Conservation (phyloP, 2,113 vertebrate genomes). For the Lynx canadensis region DNA sequence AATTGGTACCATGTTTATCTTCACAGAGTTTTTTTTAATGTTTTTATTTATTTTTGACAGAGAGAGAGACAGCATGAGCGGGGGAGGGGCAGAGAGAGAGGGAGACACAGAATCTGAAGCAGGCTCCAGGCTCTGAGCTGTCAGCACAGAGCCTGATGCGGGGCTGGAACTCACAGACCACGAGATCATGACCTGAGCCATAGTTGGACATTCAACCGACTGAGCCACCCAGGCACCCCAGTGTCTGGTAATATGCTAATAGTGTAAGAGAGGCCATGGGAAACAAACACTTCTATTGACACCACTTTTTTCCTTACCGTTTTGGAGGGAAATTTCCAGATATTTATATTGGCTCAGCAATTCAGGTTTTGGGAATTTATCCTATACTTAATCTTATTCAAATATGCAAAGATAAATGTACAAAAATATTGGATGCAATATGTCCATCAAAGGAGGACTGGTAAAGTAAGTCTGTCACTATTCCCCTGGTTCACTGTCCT, state of each 20-base stretch:
- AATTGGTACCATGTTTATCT: background rate
- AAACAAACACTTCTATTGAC: background rate
- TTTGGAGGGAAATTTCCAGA: background rate
- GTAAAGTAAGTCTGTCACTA: background rate
- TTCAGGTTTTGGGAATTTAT: background rate
- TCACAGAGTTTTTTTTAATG: background rate
- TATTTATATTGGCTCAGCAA: background rate
- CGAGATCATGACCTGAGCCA: no score
- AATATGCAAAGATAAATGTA: background rate
- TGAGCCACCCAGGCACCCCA: no score
- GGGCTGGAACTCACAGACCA: no score
- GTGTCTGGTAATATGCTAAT: background rate
- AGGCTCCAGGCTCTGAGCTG: no score
- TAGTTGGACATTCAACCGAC: no score
- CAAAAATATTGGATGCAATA: background rate
- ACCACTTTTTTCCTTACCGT: background rate
- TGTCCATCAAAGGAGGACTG: background rate
- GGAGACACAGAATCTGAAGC: no score
- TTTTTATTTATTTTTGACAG: no score
- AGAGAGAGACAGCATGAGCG: no score
- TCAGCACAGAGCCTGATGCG: no score
- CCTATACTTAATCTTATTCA: background rate
- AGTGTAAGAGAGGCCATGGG: background rate
- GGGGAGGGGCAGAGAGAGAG: no score
- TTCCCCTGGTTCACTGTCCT: background rate